phyloP scores from a whole-genome alignment of 2,797 vertebrate species.

The Acanthopagrus latus region DNA sequence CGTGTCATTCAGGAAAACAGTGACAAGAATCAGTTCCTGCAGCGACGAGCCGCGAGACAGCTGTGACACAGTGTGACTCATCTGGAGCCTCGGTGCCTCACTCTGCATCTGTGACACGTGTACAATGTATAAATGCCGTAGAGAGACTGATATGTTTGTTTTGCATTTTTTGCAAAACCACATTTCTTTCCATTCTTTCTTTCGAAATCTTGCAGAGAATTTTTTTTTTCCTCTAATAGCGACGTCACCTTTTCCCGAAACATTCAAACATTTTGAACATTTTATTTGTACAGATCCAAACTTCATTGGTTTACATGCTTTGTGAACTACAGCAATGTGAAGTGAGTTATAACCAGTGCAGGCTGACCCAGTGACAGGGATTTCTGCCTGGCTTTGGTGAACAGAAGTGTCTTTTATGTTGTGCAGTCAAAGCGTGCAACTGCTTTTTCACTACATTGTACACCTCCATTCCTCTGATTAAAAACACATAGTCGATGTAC shows the following conservation, averaged over 20 bases:
- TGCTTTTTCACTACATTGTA: not conserved
- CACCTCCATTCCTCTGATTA: too few species aligned
- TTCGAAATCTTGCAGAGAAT: not conserved
- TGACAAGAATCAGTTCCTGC: conserved; percentile 13
- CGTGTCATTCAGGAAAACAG: conserved; percentile 40
- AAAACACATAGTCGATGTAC: not conserved
- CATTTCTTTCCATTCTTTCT: not conserved
- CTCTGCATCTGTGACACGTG: not conserved
- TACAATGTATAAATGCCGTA: not conserved
- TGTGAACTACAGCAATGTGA: not conserved
- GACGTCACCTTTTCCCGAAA: not conserved
- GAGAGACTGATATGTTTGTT: not conserved
- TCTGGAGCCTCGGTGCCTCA: not conserved
- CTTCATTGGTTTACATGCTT: not conserved
- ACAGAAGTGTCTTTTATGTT: not conserved
- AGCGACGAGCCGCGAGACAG: conserved; percentile 18
- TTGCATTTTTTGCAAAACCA: not conserved
- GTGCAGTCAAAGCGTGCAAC: not conserved
- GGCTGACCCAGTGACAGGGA: not conserved
- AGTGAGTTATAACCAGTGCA: not conserved
- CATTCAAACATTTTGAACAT: not conserved
- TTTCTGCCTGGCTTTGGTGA: too few species aligned
- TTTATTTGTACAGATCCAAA: not conserved
- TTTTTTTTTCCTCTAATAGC: not conserved
- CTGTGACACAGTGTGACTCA: conserved; percentile 58